Evolutionary conservation across 2,113 vertebrate genomes (phyloP), one percentile per base, ranked within the genome.

Genomic region (Lepus timidus): DNA sequence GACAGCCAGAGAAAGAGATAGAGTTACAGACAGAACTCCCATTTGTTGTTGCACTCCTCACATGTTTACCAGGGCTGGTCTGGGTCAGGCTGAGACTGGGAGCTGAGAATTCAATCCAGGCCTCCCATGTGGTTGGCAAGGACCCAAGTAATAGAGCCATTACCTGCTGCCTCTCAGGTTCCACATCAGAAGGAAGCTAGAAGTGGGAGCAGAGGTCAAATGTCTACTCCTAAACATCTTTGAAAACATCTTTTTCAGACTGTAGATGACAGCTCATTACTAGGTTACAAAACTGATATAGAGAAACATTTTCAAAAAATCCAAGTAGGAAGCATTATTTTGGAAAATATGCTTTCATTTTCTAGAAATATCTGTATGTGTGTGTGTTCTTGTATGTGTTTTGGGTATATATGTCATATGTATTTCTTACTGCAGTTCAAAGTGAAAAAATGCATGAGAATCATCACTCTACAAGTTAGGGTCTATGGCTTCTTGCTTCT

Each of bases 401-500:
- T 90, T 81, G 33, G 9, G 6, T n/a, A 4, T 79, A 27, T 27
- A 52, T 27, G 4, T 73, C 22, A 88, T 78, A 68, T 83, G 22
- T 36, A 67, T 65, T 96, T 85, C 58, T 95, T 74, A 73, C 31
- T 88, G 13, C 52, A 67, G 29, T 5, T 78, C 29, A 58, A 64
- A 55, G 11, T 80, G 25, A 90, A 95, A 95, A 92, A 61, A 22
- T 71, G 44, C 36, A 64, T 64, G 55, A 85, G 79, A 94, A 88
- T 20, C 39, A 13, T 85, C 39, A 17, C 68, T 88, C 22, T 65
- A 22, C 39, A 61, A 27, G 76, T 17, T 2, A 61, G 68, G 27
- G 55, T 68, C 81, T 51, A 39, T 75, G 82, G 85, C 78, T 93
- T 88, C 58, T 95, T 61, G 17, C 31, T 88, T 81, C 64, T 95